These are phyloP conservation scores for Pediacus dermestoides DNA, from an alignment of 2,888 invertebrate genomes.

Conservation along the genomic window DNA sequence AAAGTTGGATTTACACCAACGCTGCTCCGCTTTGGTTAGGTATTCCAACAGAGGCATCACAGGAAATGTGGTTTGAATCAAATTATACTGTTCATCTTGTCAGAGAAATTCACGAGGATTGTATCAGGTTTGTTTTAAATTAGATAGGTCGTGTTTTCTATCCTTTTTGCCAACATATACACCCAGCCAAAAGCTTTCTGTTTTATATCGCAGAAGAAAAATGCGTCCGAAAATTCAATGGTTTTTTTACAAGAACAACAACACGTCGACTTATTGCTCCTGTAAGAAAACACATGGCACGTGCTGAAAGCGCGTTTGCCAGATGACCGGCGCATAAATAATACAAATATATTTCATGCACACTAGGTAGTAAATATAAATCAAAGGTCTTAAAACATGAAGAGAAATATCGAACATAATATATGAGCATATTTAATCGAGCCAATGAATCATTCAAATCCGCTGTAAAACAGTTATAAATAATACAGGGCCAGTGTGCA, in stretches of 20 bases:
- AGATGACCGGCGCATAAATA: slow-evolving; percentile 16
- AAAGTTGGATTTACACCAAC: slow-evolving; percentile 43
- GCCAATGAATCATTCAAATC: slow-evolving; percentile 40
- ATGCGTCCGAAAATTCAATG: too few species aligned
- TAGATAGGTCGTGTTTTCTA: slow-evolving; percentile 23
- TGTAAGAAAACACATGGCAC: too few species aligned
- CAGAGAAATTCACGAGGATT: slow-evolving; percentile 41
- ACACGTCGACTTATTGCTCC: too few species aligned
- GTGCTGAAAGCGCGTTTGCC: too few species aligned
- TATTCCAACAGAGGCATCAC: slow-evolving; percentile 37
- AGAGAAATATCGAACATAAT: slow-evolving; percentile 33
- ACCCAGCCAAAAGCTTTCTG: too few species aligned
- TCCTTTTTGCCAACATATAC: too few species aligned
- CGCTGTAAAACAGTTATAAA: slow-evolving; percentile 32
- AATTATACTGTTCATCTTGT: slow-evolving; percentile 46
- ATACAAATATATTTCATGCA: slow-evolving; percentile 11
- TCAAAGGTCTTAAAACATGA: slow-evolving; percentile 30
- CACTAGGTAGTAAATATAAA: slow-evolving; percentile 34
- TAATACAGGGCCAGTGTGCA: slow-evolving; percentile 19
- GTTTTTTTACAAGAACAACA: too few species aligned
- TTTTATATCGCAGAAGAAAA: too few species aligned
- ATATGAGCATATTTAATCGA: slow-evolving; percentile 35
- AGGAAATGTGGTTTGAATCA: slow-evolving; percentile 43
- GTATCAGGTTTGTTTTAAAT: slow-evolving; percentile 41
- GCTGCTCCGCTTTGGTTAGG: slow-evolving; percentile 12